Base-by-base conservation (phyloP, 2,888 invertebrate genomes). In the Xylocampa areola region DNA sequence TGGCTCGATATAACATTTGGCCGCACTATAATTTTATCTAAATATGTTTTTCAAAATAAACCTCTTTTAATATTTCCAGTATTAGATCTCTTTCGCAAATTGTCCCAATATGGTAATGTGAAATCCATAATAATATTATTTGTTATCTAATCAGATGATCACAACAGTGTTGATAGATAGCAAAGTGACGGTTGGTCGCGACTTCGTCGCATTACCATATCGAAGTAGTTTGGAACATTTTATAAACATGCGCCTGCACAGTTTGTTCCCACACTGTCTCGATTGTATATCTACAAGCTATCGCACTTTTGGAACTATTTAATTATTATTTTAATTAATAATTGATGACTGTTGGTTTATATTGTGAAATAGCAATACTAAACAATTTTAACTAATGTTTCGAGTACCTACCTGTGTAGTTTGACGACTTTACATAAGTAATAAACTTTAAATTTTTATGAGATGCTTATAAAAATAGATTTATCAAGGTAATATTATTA, bases 91-190 rank as follows among this genome's bases (percentile, higher is more conserved):
- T 1, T 11, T 39, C 27, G 25, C 14, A 33, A 66, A 47, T 17
- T 36, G 30, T 19, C 4, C 33, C 17, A 10, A 11, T n/a, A 19
- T 21, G 36, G 5, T 21, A 21, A 37, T 30, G n/a, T 30, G 2
- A 10, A 25, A 30, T 30, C 41, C 41, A 30, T 29, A 16, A 29
- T 17, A 29, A 32, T 21, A 6, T n/a, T n/a, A n/a, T n/a, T n/a
- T n/a, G 27, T 3, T 16, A 32, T 49, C 35, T 63, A 49, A 59
- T 67, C 40, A 36, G 33, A 48, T 37, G 39, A 49, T 63, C 62
- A 8, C 1, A 16, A 2, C 36, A 5, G 23, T 27, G n/a, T 35
- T 11, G 35, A 49, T 44, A 39, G 35, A 49, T 44, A 39, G 13
- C 13, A 23, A 14, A 49, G n/a, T 21, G 30, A 37, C 5, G 19